Conservation (phyloP, 92 coral and sea anemone genomes). For the Porites cylindrica region DNA sequence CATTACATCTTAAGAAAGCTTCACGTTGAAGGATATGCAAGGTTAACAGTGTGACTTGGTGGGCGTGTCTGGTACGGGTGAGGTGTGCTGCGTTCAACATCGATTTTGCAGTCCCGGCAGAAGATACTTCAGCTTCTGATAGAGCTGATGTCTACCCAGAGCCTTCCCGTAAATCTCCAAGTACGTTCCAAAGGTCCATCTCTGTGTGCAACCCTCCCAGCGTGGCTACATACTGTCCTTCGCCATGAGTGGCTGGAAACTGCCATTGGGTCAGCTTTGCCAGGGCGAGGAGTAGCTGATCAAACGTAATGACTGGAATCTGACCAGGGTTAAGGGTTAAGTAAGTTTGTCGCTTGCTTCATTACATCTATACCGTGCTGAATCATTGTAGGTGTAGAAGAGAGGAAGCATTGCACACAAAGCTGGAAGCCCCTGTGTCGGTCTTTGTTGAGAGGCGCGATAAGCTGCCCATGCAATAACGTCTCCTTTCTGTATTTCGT, state of each 20-base stretch:
- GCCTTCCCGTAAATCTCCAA: constrained; percentile 58
- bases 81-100: neutral
- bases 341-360: constrained; percentile 47
- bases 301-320: constrained; percentile 47
- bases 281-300: constrained; percentile 66
- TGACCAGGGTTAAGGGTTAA: constrained; percentile 64
- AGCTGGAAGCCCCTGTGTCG: constrained; percentile 12
- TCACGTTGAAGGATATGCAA: neutral
- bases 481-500: neutral
- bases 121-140: constrained; percentile 36
- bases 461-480: constrained; percentile 25
- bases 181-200: constrained; percentile 51
- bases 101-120: neutral
- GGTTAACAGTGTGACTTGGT: constrained; percentile 6
- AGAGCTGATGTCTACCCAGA: constrained; percentile 62
- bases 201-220: constrained; percentile 47
- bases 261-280: constrained; percentile 68
- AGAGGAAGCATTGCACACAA: constrained; percentile 34
- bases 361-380: constrained; percentile 58
- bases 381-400: constrained; percentile 53
- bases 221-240: constrained; percentile 30
- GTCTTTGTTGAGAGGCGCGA: constrained; percentile 6
- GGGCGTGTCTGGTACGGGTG: constrained; percentile 17
- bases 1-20: neutral
- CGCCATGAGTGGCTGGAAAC: constrained; percentile 60